Evolutionary conservation across 2,797 vertebrate species (phyloP).

Genomic region (Sandelia bainsii): DNA sequence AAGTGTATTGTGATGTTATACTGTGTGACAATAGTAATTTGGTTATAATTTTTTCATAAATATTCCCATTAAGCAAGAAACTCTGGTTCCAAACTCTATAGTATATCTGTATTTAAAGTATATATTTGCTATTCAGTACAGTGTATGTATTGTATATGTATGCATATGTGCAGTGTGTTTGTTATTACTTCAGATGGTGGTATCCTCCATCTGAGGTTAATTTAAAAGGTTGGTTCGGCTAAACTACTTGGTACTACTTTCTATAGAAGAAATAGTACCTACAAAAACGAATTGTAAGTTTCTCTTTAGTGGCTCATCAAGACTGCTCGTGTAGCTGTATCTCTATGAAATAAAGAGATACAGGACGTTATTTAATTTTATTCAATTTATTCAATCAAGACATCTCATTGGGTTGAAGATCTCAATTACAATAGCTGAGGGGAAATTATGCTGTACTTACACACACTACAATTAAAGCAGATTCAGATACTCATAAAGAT

Average conservation of each 20-base stretch:
- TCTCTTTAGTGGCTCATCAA: neutral
- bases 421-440: no score
- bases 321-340: no score
- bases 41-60: neutral
- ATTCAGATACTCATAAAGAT: neutral
- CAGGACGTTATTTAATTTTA: no score
- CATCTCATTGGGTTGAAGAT: no score
- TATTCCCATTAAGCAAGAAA: conserved; percentile 6
- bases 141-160: neutral
- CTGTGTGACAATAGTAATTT: no score
- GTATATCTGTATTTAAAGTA: neutral
- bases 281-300: no score
- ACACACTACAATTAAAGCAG: neutral
- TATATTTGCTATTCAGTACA: no score
- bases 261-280: neutral
- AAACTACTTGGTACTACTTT: neutral
- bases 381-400: no score
- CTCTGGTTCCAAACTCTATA: neutral
- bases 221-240: neutral
- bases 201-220: neutral
- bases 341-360: no score
- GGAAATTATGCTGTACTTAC: no score
- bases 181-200: neutral
- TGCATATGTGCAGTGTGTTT: neutral
- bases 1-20: neutral